Evolutionary conservation across 2,113 vertebrate species (phyloP).

Genomic region (Riparia riparia): DNA sequence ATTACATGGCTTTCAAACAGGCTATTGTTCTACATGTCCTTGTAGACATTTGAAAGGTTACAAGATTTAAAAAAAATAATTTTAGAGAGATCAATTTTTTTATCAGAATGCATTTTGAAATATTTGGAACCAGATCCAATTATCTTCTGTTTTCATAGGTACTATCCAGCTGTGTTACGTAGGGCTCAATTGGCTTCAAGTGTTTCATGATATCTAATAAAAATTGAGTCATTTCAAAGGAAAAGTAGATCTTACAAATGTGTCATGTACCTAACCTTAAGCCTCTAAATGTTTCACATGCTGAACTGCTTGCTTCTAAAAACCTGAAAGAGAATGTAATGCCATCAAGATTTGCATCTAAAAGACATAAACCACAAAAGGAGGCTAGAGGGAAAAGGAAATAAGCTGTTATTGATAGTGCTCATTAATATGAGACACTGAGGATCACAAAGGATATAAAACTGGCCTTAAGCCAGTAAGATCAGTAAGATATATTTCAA

Average conservation of each 20-base stretch:
- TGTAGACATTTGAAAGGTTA: neutral
- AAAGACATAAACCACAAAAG: neutral
- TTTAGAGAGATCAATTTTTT: constrained; percentile 20
- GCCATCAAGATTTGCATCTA: neutral
- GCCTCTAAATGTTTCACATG: neutral
- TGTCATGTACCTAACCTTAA: constrained; percentile 25
- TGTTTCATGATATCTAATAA: constrained; percentile 48
- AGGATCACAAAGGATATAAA: neutral
- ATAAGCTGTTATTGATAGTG: neutral
- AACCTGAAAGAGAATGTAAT: neutral
- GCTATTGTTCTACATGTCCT: neutral
- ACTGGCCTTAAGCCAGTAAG: neutral
- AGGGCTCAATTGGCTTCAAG: constrained; percentile 13
- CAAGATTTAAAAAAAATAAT: constrained; percentile 16
- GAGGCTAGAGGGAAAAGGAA: neutral
- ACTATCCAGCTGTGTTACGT: neutral
- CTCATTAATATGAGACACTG: neutral
- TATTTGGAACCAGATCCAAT: constrained; percentile 29
- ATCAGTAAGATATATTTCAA: neutral
- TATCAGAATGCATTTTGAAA: constrained; percentile 12
- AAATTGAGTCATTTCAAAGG: constrained; percentile 22
- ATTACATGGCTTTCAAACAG: neutral
- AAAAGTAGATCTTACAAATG: constrained; percentile 39
- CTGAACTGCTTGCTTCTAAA: neutral
- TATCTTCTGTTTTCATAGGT: constrained; percentile 27